Conservation (phyloP, 1,140 invertebrate genomes). For the Mylabris phalerata region DNA sequence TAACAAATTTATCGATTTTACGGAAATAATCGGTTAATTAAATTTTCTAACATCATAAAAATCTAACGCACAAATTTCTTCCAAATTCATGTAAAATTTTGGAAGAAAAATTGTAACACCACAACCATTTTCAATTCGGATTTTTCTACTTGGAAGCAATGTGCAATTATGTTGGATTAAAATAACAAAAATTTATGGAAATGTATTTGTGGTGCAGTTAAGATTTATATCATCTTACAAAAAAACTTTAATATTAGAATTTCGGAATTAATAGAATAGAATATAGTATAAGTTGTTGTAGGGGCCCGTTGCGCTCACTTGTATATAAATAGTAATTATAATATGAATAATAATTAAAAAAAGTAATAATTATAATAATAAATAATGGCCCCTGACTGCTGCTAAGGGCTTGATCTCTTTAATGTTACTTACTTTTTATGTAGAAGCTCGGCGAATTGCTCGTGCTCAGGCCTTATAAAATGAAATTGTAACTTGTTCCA, state of each 20-base stretch:
- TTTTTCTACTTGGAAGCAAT: background rate
- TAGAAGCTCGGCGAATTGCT: conserved; percentile 14
- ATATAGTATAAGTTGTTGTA: conserved; percentile 21
- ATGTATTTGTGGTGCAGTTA: background rate
- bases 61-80: too few species aligned
- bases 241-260: background rate
- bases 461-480: conserved; percentile 14
- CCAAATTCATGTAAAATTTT: too few species aligned
- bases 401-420: conserved; percentile 36
- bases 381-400: conserved; percentile 28
- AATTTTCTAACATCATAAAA: too few species aligned
- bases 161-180: background rate
- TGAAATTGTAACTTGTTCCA: conserved; percentile 15
- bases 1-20: too few species aligned
- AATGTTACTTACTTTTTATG: conserved; percentile 28
- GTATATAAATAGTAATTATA: conserved; percentile 11
- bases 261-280: conserved; percentile 16
- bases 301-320: conserved; percentile 26
- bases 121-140: background rate
- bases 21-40: too few species aligned
- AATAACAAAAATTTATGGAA: background rate
- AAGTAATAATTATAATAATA: background rate
- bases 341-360: too few species aligned
- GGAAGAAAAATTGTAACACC: background rate
- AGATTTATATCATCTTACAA: background rate